A percentile compares a stretch with the other conserved stretches of the same genome.
Evolutionary conservation across 2,797 vertebrate species (phyloP).

Genomic region (Neoniphon sammara): DNA sequence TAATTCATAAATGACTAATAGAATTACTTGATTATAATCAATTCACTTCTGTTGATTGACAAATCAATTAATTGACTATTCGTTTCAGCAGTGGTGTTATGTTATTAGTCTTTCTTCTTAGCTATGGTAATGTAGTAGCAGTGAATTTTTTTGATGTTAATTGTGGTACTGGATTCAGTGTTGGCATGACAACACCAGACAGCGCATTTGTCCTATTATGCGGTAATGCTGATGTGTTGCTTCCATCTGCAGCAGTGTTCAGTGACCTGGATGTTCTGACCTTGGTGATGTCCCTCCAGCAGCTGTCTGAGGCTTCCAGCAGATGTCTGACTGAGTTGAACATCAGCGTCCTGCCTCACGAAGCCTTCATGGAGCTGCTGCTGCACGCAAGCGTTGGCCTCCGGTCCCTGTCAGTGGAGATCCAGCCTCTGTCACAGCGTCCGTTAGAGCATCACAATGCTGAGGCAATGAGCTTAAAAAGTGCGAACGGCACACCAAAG

Average conservation of each 20-base stretch:
- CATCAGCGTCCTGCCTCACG: conserved; percentile 59
- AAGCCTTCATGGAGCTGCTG: conserved; percentile 49
- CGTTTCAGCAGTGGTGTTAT: too few species aligned
- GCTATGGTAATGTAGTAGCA: too few species aligned
- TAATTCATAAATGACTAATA: too few species aligned
- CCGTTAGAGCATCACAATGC: too few species aligned
- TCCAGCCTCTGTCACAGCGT: conserved; percentile 43
- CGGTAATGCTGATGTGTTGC: neutral
- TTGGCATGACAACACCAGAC: neutral
- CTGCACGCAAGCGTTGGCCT: conserved; percentile 64
- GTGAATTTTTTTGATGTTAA: too few species aligned
- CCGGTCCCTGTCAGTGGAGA: conserved; percentile 67
- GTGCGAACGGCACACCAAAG: conserved; percentile 27
- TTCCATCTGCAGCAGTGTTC: conserved; percentile 63
- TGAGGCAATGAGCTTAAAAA: conserved; percentile 11
- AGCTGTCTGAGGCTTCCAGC: conserved; percentile 59
- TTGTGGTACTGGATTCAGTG: too few species aligned
- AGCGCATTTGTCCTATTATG: neutral
- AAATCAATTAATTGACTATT: too few species aligned
- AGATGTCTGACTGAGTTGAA: conserved; percentile 68
- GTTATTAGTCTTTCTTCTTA: too few species aligned
- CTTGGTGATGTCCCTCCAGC: conserved; percentile 67
- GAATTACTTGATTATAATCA: too few species aligned
- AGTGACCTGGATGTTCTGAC: conserved; percentile 47
- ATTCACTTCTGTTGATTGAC: too few species aligned